phyloP scores from a whole-genome alignment of 2,113 vertebrate species.

The human (Homo sapiens) region GRCh38 chr7:126947501-126948000 shows the following conservation, averaged over 20 bases:
- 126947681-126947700: background rate
- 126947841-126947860: background rate
- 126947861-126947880: background rate
- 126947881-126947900: background rate
- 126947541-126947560: background rate
- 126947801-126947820: slow-evolving; percentile 41
- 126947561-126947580: background rate
- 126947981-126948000: background rate
- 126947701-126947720: slow-evolving; percentile 42
- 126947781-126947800: slow-evolving; percentile 24
- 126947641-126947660: background rate
- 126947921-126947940: background rate
- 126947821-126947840: background rate
- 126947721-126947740: background rate
- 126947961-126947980: background rate
- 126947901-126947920: background rate
- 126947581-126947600: background rate
- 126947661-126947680: background rate
- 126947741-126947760: slow-evolving; percentile 3
- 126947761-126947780: slow-evolving; percentile 29
- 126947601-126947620: background rate
- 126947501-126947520: too few species aligned
- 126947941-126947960: background rate
- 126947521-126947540: background rate
- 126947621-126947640: background rate